Evolutionary conservation across 2,888 invertebrate species (phyloP), one percentile per base, ranked within the genome.

Genomic region (Lithophane semibrunnea): DNA sequence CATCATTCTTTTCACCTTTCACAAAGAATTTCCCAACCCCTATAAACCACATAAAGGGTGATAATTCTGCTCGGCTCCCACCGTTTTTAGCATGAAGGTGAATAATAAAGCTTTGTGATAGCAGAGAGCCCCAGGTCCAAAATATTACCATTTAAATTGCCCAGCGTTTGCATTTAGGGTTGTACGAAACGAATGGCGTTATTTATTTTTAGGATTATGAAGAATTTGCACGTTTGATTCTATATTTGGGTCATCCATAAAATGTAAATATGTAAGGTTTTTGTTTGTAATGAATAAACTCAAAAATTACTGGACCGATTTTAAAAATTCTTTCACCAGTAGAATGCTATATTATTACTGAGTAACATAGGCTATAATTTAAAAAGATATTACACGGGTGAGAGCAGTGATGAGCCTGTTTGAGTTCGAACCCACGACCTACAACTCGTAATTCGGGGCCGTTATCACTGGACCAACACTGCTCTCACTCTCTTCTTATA

Each of bases 81-180:
- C 42, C 75, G 66, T 42, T 76, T 69, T 69, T 79, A 70, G 76
- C 74, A 65, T 73, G 64, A 84, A 82, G 78, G 75, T 76, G 84
- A 86, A 83, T 83, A 79, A 86, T 84, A 80, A 81, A 76, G 75
- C 80, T 79, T 72, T 79, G 75, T 86, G 88, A 75, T 75, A 88
- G 74, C 78, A 75, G 79, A 88, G 82, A 82, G 88, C 82, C 85
- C 77, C 79, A 54, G 80, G 82, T 77, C 75, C 79, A 61, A 82
- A 83, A 85, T 88, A 93, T 93, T 93, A 91, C 88, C 93, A 93
- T 93, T 91, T 92, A 93, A 92, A 93, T 92, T 92, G 91, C 88
- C 84, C 82, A 75, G 73, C 73, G 64, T 71, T 79, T 47, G 56
- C 44, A 54, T 4, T n/a, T 67, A 89, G 89, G 89, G 89, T n/a